A percentile compares a stretch with the other conserved stretches of the same genome.
Conservation (phyloP, 2,113 vertebrate species). For the Oncorhynchus nerka region DNA sequence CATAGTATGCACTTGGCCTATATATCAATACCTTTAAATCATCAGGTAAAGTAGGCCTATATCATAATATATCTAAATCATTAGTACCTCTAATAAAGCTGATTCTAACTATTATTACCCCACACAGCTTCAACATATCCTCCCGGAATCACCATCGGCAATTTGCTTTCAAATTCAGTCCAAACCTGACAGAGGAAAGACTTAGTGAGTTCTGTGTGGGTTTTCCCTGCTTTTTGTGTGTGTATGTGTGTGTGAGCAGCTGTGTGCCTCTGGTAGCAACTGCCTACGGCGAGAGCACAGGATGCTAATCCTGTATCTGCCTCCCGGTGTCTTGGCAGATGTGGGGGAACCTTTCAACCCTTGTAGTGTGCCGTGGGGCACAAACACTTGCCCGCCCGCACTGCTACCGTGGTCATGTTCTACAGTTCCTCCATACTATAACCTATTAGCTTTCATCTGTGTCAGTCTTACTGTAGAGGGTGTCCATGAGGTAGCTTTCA, state of each 20-base stretch:
- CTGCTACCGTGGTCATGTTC: slow-evolving; percentile 21
- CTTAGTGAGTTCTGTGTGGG: background rate
- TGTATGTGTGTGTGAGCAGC: slow-evolving; percentile 27
- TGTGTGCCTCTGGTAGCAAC: slow-evolving; percentile 61
- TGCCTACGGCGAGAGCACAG: slow-evolving; percentile 66
- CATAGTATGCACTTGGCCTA: too few relatives aligned
- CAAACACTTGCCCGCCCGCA: slow-evolving; percentile 55
- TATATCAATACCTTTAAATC: too few relatives aligned
- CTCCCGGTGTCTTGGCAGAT: slow-evolving; percentile 67
- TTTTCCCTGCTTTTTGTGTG: slow-evolving; percentile 12
- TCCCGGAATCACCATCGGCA: background rate
- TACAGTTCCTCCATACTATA: slow-evolving; percentile 16
- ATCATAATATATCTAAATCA: slow-evolving; percentile 38
- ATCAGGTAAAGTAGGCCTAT: too few relatives aligned
- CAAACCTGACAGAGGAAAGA: background rate
- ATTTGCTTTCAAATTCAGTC: background rate
- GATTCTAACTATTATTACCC: too few relatives aligned
- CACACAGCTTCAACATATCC: background rate
- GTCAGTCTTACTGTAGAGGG: slow-evolving; percentile 18
- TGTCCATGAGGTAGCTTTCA: slow-evolving; percentile 44
- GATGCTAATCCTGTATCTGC: slow-evolving; percentile 71
- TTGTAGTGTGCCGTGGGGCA: slow-evolving; percentile 76
- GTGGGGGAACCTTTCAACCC: slow-evolving; percentile 74
- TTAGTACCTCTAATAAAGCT: slow-evolving; percentile 27
- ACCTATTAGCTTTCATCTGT: slow-evolving; percentile 22